Evolutionary conservation across 2,888 invertebrate species (phyloP).

Genomic region (Charanyca ferruginea): DNA sequence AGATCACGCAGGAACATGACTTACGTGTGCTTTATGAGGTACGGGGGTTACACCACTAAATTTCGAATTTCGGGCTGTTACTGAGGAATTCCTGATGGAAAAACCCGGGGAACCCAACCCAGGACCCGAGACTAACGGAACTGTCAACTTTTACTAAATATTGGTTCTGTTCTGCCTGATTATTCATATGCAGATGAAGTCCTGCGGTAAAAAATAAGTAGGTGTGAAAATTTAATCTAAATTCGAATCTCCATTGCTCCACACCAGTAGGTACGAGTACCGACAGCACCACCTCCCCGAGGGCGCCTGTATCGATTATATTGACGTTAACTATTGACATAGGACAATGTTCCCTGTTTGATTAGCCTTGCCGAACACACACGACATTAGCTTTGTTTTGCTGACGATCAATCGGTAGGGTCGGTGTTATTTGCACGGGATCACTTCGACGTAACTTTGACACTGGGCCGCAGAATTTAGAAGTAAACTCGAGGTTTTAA

Average conservation of each 20-base stretch:
- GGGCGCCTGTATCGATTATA: conserved; percentile 59
- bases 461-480: conserved; percentile 83
- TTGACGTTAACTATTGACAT: conserved; percentile 72
- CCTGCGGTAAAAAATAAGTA: conserved; percentile 11
- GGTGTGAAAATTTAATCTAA: conserved; percentile 45
- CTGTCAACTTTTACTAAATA: no score
- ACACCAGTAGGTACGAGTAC: no score
- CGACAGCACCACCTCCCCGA: conserved; percentile 22
- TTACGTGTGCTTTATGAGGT: no score
- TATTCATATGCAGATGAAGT: conserved; percentile 24
- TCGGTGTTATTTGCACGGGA: conserved; percentile 78
- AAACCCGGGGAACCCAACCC: no score
- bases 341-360: conserved; percentile 75
- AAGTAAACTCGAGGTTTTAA: conserved; percentile 78
- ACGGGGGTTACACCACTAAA: no score
- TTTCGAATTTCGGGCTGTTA: no score
- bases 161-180: no score
- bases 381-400: conserved; percentile 75
- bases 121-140: no score
- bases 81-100: no score
- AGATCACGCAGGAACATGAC: no score
- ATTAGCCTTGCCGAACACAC: conserved; percentile 73
- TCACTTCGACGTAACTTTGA: conserved; percentile 75
- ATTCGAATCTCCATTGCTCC: conserved; percentile 33
- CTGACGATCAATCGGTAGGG: conserved; percentile 88